Conservation (phyloP, 1,140 invertebrate genomes). For the Amphibalanus amphitrite region DNA sequence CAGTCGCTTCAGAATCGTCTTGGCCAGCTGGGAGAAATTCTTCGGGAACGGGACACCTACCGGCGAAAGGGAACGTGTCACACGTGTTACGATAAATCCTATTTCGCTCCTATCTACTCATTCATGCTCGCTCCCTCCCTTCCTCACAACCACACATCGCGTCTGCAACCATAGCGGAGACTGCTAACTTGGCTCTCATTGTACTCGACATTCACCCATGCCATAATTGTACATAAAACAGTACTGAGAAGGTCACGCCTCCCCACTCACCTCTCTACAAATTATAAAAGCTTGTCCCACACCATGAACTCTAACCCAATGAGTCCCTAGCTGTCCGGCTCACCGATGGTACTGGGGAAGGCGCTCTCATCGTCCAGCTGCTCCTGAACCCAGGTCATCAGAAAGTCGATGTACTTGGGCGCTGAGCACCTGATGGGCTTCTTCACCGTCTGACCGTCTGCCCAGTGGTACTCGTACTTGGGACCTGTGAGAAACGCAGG, state of each 20-base stretch:
- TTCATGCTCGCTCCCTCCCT: no score
- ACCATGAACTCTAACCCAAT: no score
- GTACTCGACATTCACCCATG: no score
- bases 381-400: slow-evolving; percentile 99
- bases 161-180: no score
- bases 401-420: slow-evolving; percentile 97
- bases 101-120: neutral
- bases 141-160: no score
- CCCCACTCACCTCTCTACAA: no score
- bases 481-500: slow-evolving; percentile 49
- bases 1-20: slow-evolving; percentile 92
- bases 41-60: slow-evolving; percentile 93
- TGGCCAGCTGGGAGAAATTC: slow-evolving; percentile 91
- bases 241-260: no score
- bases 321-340: slow-evolving; percentile 12
- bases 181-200: slow-evolving; percentile 1
- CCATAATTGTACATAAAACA: no score
- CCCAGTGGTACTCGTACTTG: slow-evolving; percentile 99
- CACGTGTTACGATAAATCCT: slow-evolving; percentile 3
- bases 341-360: slow-evolving; percentile 98
- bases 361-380: slow-evolving; percentile 95
- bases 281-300: no score
- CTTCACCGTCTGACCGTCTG: slow-evolving; percentile 93
- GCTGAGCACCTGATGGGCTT: slow-evolving; percentile 99
- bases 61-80: slow-evolving; percentile 19